A percentile compares a stretch with the other conserved stretches of the same genome.
Evolutionary conservation across 2,797 vertebrate genomes (phyloP).

Genomic region (Poeciliopsis turneri): DNA sequence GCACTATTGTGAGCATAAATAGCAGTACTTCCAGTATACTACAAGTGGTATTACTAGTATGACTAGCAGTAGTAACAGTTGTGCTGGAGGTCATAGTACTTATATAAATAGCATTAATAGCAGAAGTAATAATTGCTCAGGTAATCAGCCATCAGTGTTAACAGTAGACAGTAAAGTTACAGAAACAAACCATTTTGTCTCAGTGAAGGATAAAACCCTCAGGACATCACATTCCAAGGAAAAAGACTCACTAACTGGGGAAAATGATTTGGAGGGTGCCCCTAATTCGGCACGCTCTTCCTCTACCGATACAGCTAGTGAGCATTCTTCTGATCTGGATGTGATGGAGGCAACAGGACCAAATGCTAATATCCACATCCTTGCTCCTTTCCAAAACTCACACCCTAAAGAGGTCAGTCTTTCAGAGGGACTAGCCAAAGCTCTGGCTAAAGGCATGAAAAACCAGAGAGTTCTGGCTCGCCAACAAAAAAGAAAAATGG

Average conservation of each 20-base stretch:
- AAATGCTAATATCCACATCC: conserved; percentile 48
- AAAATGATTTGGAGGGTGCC: conserved; percentile 68
- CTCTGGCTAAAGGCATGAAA: conserved; percentile 84
- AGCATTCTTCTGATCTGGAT: conserved; percentile 84
- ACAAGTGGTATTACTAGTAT: conserved; percentile 42
- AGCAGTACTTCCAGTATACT: conserved; percentile 48
- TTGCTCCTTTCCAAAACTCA: conserved; percentile 38
- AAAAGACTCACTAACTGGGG: conserved; percentile 55
- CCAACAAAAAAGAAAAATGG: conserved; percentile 49
- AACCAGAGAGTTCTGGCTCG: conserved; percentile 88
- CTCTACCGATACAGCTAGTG: conserved; percentile 89
- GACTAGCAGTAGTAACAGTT: conserved; percentile 55
- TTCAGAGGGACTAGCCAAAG: conserved; percentile 72
- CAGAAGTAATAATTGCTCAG: conserved; percentile 73
- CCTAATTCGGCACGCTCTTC: conserved; percentile 84
- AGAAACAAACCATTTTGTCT: conserved; percentile 60
- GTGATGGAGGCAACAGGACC: conserved; percentile 67
- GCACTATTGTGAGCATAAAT: conserved; percentile 42
- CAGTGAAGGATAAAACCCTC: conserved; percentile 54
- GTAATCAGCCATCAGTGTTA: conserved; percentile 70
- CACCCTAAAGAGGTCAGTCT: conserved; percentile 53
- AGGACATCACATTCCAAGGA: conserved; percentile 56
- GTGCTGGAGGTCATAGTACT: conserved; percentile 60
- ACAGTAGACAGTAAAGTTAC: conserved; percentile 57
- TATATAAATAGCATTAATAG: conserved; percentile 64